Conservation (phyloP, 1,140 invertebrate species). For the Leptinotarsa lineolata region DNA sequence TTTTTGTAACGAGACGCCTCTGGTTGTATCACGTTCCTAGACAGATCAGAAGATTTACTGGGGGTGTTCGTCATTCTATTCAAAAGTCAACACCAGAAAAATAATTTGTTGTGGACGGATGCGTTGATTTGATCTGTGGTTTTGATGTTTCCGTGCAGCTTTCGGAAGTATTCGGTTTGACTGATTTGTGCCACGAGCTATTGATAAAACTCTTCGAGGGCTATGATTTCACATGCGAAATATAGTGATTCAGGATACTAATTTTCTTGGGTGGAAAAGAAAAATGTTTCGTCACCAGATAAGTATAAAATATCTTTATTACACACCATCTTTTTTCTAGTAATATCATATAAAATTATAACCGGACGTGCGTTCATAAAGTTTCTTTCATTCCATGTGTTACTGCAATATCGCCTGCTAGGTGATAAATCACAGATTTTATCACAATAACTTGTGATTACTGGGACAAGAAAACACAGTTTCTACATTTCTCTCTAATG, state of each 20-base stretch:
- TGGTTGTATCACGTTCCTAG: not conserved
- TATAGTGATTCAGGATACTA: too few species aligned
- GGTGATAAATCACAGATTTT: constrained; percentile 16
- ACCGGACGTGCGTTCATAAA: not conserved
- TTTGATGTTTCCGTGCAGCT: not conserved
- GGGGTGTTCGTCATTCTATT: constrained; percentile 18
- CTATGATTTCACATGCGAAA: not conserved
- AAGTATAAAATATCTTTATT: too few species aligned
- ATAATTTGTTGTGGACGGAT: constrained; percentile 9
- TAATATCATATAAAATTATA: too few species aligned
- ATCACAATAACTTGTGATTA: constrained; percentile 4
- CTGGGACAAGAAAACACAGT: constrained; percentile 3
- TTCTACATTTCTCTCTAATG: constrained; percentile 8
- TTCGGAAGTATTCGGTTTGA: not conserved
- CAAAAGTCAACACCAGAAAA: constrained; percentile 21
- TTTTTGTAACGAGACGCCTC: not conserved
- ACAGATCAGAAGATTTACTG: constrained; percentile 16
- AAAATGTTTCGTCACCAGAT: too few species aligned
- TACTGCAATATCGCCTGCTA: not conserved
- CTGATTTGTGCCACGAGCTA: not conserved
- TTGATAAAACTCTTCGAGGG: not conserved
- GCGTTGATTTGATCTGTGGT: not conserved
- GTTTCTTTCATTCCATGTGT: not conserved
- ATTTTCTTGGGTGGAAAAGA: too few species aligned
- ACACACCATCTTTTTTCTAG: too few species aligned